phyloP scores from a whole-genome alignment of 2,113 vertebrate species.

The Mesoclemmys tuberculata region DNA sequence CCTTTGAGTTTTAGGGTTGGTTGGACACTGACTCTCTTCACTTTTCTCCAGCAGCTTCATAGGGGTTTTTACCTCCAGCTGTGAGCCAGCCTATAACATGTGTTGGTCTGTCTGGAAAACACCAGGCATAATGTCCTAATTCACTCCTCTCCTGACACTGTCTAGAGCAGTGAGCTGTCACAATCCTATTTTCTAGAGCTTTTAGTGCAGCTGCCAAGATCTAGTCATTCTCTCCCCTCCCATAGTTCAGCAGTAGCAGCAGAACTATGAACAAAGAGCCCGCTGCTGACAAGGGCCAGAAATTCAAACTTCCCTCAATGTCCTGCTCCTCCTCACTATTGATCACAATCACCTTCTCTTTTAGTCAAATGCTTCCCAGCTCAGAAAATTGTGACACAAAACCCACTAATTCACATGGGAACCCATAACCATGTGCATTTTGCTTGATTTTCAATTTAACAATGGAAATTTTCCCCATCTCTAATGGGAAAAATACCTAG shows the following conservation, averaged over 20 bases:
- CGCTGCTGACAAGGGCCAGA: not conserved
- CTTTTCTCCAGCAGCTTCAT: not conserved
- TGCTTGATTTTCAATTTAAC: not conserved
- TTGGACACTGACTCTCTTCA: not conserved
- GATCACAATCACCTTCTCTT: not conserved
- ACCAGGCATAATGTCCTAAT: not conserved
- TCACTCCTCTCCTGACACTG: not conserved
- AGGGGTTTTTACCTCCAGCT: accelerated
- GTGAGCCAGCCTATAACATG: not conserved
- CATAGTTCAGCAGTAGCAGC: not conserved
- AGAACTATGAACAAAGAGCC: not conserved
- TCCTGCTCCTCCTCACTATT: accelerated
- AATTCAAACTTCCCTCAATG: not conserved
- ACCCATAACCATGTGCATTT: not conserved
- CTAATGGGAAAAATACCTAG: not conserved
- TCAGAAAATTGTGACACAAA: not conserved
- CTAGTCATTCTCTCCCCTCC: not conserved
- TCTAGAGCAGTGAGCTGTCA: not conserved
- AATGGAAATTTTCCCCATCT: not conserved
- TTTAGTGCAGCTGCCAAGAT: not conserved
- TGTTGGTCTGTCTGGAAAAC: not conserved
- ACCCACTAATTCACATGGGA: not conserved
- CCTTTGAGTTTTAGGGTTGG: not conserved
- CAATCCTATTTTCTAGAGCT: not conserved
- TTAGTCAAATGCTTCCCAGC: not conserved